Evolutionary conservation across 2,113 vertebrate species (phyloP), one percentile per base, ranked within the genome.

Genomic region (Kryptolebias marmoratus): DNA sequence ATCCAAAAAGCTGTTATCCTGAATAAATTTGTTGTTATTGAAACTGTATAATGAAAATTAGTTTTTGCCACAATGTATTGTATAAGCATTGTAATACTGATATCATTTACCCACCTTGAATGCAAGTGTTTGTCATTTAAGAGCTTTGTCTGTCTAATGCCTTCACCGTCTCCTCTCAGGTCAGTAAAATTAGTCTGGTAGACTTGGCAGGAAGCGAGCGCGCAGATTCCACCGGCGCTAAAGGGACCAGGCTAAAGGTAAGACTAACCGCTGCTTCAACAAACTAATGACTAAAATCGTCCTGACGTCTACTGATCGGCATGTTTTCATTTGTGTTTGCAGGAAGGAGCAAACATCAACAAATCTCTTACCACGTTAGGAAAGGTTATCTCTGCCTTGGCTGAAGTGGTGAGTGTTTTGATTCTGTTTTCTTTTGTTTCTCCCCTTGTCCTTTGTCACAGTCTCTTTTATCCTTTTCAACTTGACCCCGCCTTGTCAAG

Each of bases 331-430:
- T 78, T 27, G 54, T 73, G n/a, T 0, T 73, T 85, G 31, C 91
- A 99, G 98, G 98, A 99, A 87, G 98, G 98, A 86, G 98, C 98
- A 82, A 99, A 99, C 91, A 99, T 99, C 89, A 99, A 99, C 93
- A 99, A 99, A 77, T 99, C 98, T 82, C 95, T 99, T 74, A 99
- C 98, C 70, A 99, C 98, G 1, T 86, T 99, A 93, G 98, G 98
- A 85, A 99, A 99, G 91, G 98, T 99, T 75, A 99, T 99, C 90
- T 99, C 98, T 68, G 98, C 98, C 0, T 84, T 99, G 85, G 98
- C 98, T 42, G 98, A 99, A 89, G 97, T 99, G 96, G 98, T 99
- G 87, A 97, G 97, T 96, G 64, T 75, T 72, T 50, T 22, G 1
- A 54, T 58, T 84, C 11, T 13, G 3, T 56, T 62, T 69, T 2